Percentiles rank a stretch among this genome's conserved stretches.
Evolutionary conservation across 2,888 invertebrate genomes (phyloP).

Genomic region (Anthrax anthrax): DNA sequence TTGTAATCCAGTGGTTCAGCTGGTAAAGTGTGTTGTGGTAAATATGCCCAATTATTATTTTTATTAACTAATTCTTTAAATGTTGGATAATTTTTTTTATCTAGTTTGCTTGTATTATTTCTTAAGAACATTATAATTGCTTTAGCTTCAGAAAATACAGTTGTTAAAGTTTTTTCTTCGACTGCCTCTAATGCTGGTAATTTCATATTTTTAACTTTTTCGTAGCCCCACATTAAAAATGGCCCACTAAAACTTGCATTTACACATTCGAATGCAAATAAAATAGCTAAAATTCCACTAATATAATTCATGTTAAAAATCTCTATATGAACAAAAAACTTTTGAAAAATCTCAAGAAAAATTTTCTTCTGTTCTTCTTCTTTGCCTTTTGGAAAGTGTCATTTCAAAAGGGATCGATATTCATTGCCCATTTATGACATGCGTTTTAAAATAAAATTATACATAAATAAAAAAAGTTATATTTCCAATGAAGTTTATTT

Average conservation of each 20-base stretch:
- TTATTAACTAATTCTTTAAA: conserved; percentile 41
- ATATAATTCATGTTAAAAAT: conserved; percentile 1
- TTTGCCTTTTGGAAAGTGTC: not conserved
- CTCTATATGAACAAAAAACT: too few species aligned
- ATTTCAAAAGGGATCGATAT: conserved; percentile 2
- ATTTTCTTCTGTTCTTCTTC: too few species aligned
- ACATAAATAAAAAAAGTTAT: too few species aligned
- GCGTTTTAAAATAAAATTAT: not conserved
- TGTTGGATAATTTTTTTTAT: conserved; percentile 40
- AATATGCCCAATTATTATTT: conserved; percentile 36
- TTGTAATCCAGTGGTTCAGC: conserved; percentile 45
- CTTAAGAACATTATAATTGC: conserved; percentile 46
- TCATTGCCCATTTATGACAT: not conserved
- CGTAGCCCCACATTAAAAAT: conserved; percentile 44
- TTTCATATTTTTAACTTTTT: conserved; percentile 36
- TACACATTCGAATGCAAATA: conserved; percentile 7
- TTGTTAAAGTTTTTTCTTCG: conserved; percentile 41
- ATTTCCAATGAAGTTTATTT: too few species aligned
- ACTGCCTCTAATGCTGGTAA: conserved; percentile 39
- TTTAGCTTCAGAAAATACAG: conserved; percentile 41
- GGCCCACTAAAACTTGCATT: conserved; percentile 42
- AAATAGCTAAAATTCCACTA: not conserved
- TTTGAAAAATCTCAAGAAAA: too few species aligned
- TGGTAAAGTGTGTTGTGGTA: conserved; percentile 42
- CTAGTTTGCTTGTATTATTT: conserved; percentile 41